Evolutionary conservation across 2,888 invertebrate genomes (phyloP).

Genomic region (Leptura quadrifasciata): DNA sequence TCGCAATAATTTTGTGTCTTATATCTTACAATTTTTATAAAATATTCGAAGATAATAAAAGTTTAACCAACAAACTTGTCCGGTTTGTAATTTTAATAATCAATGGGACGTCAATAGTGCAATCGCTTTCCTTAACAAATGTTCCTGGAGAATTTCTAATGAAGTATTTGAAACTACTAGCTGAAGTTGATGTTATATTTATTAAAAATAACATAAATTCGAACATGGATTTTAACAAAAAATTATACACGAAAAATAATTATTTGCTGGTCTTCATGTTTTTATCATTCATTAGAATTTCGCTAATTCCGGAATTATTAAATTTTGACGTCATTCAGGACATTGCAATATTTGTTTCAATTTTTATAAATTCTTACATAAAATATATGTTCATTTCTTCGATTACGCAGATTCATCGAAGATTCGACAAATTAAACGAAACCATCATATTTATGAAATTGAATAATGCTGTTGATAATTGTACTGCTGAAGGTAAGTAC

Average conservation of each 20-base stretch:
- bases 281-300: background rate
- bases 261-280: conserved; percentile 4
- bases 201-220: background rate
- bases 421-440: conserved; percentile 10
- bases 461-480: background rate
- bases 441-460: background rate
- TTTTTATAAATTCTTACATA: conserved; percentile 12
- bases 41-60: background rate
- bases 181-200: conserved; percentile 12
- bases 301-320: conserved; percentile 1
- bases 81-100: conserved; percentile 12
- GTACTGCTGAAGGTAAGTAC: background rate
- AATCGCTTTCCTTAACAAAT: conserved; percentile 2
- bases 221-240: background rate
- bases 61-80: conserved; percentile 1
- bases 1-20: background rate
- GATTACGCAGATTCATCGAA: background rate
- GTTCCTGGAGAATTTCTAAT: background rate
- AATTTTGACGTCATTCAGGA: conserved; percentile 12
- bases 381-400: conserved; percentile 17
- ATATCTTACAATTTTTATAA: background rate
- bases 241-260: background rate
- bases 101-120: background rate
- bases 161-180: conserved; percentile 8
- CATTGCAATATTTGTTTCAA: background rate